These are phyloP conservation scores for Eleginops maclovinus DNA, from an alignment of 2,113 vertebrate genomes.

Conservation along the genomic window DNA sequence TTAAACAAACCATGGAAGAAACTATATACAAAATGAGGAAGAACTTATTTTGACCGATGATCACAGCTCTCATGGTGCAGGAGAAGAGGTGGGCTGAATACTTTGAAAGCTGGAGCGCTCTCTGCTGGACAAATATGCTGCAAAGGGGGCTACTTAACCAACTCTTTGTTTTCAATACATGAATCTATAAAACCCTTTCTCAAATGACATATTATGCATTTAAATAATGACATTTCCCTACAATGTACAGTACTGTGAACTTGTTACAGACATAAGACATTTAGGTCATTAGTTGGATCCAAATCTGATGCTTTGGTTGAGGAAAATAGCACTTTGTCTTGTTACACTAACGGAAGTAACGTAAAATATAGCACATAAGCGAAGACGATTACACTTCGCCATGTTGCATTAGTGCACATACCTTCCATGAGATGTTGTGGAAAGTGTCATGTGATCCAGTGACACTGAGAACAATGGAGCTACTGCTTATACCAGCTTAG, in stretches of 20 bases:
- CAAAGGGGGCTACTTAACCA: too few species aligned
- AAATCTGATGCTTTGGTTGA: neutral
- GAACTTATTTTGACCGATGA: neutral
- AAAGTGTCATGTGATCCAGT: slow-evolving; percentile 49
- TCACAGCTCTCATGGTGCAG: neutral
- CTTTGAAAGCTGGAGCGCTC: slow-evolving; percentile 15
- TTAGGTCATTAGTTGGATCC: neutral
- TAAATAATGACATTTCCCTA: neutral
- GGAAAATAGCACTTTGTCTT: neutral
- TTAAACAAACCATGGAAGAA: slow-evolving; percentile 2
- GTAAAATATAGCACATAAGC: slow-evolving; percentile 15
- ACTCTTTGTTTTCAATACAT: too few species aligned
- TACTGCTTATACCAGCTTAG: slow-evolving; percentile 31
- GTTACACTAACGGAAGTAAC: neutral
- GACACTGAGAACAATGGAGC: slow-evolving; percentile 44
- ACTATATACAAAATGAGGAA: neutral
- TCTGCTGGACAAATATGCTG: slow-evolving; percentile 54
- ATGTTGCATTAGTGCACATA: slow-evolving; percentile 27
- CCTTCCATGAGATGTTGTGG: slow-evolving; percentile 47
- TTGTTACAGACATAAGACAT: neutral
- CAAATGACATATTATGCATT: neutral
- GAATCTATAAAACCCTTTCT: neutral
- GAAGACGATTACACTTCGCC: neutral
- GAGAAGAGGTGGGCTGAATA: neutral
- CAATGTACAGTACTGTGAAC: neutral